A percentile compares a stretch with the other conserved stretches of the same genome.
Evolutionary conservation across 2,113 vertebrate genomes (phyloP).

Genomic region (Propithecus coquereli): DNA sequence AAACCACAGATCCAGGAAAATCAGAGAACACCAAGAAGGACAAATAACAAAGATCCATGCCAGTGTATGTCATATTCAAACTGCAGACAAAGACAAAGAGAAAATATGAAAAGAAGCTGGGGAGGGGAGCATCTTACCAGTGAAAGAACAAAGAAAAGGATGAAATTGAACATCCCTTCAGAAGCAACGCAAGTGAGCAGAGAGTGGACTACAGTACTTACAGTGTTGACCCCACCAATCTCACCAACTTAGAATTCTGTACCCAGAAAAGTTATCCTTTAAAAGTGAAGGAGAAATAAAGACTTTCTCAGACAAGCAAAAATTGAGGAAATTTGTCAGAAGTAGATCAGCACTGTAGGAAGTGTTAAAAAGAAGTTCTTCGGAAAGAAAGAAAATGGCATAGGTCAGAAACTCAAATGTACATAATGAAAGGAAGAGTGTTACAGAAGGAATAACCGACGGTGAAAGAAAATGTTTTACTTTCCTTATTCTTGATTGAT

Average conservation of each 20-base stretch:
- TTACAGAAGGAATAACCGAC: neutral
- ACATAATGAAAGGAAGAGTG: neutral
- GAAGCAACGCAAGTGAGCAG: neutral
- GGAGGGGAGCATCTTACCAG: rapidly evolving
- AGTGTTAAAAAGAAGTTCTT: neutral
- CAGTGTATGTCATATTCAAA: too few species aligned
- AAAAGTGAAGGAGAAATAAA: neutral
- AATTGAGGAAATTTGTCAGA: neutral
- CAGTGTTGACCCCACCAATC: neutral
- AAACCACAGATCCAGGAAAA: neutral
- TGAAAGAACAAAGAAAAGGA: neutral
- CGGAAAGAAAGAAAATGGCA: neutral
- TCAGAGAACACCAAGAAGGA: neutral
- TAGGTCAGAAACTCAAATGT: neutral
- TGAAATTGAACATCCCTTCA: neutral
- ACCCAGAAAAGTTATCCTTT: neutral
- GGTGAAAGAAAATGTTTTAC: neutral
- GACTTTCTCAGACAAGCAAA: neutral
- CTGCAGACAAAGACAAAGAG: neutral
- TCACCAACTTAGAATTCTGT: neutral
- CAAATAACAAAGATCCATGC: neutral
- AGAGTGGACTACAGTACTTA: neutral
- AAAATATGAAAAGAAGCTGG: neutral
- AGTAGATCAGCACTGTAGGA: neutral
- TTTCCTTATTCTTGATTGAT: neutral